These are phyloP conservation scores for Clunio marinus DNA, from an alignment of 2,888 invertebrate genomes.

Conservation along the genomic window DNA sequence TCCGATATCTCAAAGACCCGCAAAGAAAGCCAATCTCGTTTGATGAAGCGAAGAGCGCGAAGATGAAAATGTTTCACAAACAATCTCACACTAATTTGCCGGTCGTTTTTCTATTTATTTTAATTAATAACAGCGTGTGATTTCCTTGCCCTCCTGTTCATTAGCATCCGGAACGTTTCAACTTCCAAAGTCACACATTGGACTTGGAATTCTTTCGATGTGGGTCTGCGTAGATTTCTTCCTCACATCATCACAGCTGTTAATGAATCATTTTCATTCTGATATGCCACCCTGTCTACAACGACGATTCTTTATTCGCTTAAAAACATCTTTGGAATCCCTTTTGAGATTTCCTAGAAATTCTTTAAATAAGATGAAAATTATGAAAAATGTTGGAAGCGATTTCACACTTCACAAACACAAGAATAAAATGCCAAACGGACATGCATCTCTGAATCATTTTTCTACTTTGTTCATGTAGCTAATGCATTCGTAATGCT, in stretches of 20 bases:
- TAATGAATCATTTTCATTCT: conserved; percentile 27
- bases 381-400: conserved; percentile 28
- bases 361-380: conserved; percentile 16
- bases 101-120: conserved; percentile 13
- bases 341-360: not conserved
- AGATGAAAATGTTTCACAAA: conserved; percentile 1
- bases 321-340: conserved; percentile 12
- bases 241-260: conserved; percentile 29
- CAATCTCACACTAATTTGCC: conserved; percentile 37
- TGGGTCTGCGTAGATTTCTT: not conserved
- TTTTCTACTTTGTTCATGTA: conserved; percentile 19
- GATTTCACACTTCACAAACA: conserved; percentile 37
- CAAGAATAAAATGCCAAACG: not conserved
- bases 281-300: conserved; percentile 36
- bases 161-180: conserved; percentile 33
- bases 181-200: conserved; percentile 14
- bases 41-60: conserved; percentile 8
- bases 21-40: not conserved
- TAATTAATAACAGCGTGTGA: conserved; percentile 39
- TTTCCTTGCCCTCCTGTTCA: conserved; percentile 28
- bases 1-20: not conserved
- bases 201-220: conserved; percentile 9
- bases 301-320: conserved; percentile 5
- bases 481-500: conserved; percentile 35
- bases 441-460: conserved; percentile 17